Percentiles rank a stretch among this genome's conserved stretches.
Conservation (phyloP, 1,140 invertebrate genomes). For the Drosophila seguyi region DNA sequence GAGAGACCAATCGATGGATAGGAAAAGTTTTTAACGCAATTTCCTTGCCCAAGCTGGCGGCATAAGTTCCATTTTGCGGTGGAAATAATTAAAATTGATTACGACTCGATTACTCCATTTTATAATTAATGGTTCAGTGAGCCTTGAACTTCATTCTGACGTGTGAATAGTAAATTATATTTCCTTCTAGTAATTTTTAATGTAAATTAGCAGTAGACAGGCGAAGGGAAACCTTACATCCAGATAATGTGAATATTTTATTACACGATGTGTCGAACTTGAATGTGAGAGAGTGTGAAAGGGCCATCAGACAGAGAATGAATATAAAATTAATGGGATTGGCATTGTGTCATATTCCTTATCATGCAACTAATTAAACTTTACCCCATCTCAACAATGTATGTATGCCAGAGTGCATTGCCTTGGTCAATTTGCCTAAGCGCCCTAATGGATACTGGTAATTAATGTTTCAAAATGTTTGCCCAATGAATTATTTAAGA, state of each 20-base stretch:
- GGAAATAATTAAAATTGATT: conserved; percentile 8
- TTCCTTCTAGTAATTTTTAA: neutral
- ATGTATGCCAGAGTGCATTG: conserved; percentile 10
- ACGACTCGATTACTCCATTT: neutral
- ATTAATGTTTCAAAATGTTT: conserved; percentile 17
- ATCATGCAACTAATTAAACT: conserved; percentile 34
- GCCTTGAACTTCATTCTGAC: conserved; percentile 10
- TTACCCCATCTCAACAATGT: neutral
- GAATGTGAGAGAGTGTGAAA: neutral
- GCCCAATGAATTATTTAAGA: conserved; percentile 18
- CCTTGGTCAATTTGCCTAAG: conserved; percentile 19
- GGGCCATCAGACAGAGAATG: neutral
- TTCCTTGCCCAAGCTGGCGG: neutral
- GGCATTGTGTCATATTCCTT: conserved; percentile 8
- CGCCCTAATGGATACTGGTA: conserved; percentile 28
- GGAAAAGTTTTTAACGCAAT: conserved; percentile 3
- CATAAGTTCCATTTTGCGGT: neutral
- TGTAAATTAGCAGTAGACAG: conserved; percentile 5
- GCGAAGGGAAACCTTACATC: no score
- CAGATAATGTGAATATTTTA: conserved; percentile 12
- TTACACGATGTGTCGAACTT: neutral
- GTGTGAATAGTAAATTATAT: neutral
- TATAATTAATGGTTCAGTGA: neutral
- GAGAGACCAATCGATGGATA: neutral
- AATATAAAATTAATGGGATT: conserved; percentile 26